These are phyloP conservation scores for Eupithecia exiguata DNA, from an alignment of 2,888 invertebrate genomes.

Conservation along the genomic window DNA sequence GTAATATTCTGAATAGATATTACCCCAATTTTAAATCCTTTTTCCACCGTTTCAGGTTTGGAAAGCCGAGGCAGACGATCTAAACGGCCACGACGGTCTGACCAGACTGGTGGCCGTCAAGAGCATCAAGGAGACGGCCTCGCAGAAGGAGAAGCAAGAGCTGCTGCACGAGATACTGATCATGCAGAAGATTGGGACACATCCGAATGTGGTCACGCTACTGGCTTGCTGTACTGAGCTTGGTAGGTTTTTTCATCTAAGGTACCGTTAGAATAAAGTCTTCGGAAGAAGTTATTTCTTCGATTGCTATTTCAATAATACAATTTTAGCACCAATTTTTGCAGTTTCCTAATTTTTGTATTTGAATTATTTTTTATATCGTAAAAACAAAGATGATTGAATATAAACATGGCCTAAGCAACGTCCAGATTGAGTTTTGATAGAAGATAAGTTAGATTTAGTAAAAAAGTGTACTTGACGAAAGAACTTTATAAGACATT, in stretches of 20 bases:
- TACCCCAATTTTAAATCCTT: background rate
- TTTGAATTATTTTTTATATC: no score
- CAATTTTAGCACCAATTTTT: no score
- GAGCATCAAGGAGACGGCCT: constrained; percentile 90
- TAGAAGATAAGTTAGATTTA: background rate
- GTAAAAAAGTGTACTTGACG: background rate
- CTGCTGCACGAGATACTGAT: constrained; percentile 88
- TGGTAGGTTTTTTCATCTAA: constrained; percentile 75
- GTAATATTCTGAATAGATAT: constrained; percentile 1
- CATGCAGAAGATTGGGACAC: constrained; percentile 92
- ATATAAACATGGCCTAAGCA: background rate
- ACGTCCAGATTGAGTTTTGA: background rate
- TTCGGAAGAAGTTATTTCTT: background rate
- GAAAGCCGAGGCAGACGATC: constrained; percentile 93
- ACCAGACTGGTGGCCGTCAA: constrained; percentile 93
- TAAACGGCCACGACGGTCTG: constrained; percentile 89
- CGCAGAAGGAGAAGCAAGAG: constrained; percentile 90
- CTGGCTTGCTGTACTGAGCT: constrained; percentile 92
- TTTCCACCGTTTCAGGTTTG: constrained; percentile 83
- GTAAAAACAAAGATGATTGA: no score
- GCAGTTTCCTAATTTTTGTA: no score
- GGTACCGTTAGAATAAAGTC: no score
- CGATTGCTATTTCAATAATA: no score
- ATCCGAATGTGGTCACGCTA: constrained; percentile 92
- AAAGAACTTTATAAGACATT: background rate